A percentile compares a stretch with the other conserved stretches of the same genome.
These are phyloP conservation scores for Pristionchus japonicus DNA, from an alignment of 2,888 invertebrate species.

Conservation along the genomic window DNA sequence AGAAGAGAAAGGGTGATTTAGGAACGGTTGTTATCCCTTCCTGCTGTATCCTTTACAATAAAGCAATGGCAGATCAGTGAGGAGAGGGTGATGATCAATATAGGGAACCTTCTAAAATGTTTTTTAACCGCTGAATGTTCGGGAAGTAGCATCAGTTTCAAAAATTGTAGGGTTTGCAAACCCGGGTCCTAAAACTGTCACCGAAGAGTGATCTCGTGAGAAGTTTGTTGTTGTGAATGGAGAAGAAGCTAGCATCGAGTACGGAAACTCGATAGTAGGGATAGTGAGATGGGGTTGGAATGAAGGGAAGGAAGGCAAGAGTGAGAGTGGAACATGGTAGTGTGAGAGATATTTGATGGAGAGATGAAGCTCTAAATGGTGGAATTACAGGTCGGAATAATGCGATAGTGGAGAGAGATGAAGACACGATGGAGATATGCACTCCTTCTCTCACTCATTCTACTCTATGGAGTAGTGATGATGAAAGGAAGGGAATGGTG, in stretches of 20 bases:
- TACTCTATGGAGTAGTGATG: constrained; percentile 25
- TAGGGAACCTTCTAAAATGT: too few species aligned
- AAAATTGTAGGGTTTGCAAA: too few species aligned
- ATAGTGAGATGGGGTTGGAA: background rate
- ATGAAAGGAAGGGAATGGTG: constrained; percentile 13
- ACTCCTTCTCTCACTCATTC: background rate
- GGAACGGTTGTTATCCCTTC: background rate
- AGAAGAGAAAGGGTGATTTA: background rate
- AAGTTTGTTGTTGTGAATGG: constrained; percentile 15
- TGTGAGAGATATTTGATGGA: background rate
- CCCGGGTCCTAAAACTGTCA: too few species aligned
- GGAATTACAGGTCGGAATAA: background rate
- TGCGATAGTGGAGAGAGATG: constrained; percentile 21
- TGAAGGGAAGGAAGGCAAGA: background rate
- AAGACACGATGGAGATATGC: constrained; percentile 5
- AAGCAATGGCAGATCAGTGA: background rate
- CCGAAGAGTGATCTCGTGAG: constrained; percentile 6
- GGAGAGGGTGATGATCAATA: too few species aligned
- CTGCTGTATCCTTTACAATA: background rate
- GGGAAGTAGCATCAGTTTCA: too few species aligned
- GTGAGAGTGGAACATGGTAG: background rate
- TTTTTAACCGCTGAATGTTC: too few species aligned
- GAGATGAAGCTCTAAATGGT: background rate
- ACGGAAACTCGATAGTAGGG: constrained; percentile 17
- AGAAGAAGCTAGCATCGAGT: constrained; percentile 32